phyloP scores from a whole-genome alignment of 2,888 invertebrate genomes.

The Drosophila quinaria region DNA sequence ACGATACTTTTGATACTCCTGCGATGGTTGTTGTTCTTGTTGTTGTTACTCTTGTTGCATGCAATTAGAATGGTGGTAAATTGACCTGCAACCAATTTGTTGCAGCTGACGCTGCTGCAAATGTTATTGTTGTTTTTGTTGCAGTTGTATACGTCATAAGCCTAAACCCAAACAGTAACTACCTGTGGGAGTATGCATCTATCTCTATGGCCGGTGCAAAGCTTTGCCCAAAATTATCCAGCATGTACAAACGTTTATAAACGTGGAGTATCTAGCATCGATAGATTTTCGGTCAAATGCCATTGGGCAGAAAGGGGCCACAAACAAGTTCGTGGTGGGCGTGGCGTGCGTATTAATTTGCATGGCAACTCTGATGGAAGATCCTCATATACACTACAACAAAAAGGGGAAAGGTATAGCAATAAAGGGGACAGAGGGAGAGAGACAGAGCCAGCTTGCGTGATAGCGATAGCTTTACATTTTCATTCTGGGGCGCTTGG shows the following conservation, averaged over 20 bases:
- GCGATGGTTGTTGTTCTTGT: neutral
- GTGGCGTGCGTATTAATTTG: conserved; percentile 56
- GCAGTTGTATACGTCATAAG: conserved; percentile 15
- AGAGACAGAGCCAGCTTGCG: neutral
- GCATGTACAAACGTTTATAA: conserved; percentile 8
- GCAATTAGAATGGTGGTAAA: conserved; percentile 18
- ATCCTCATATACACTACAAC: neutral
- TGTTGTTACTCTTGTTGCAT: conserved; percentile 14
- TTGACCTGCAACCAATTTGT: conserved; percentile 26
- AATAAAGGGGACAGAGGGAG: neutral
- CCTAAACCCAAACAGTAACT: conserved; percentile 24
- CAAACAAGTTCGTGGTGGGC: conserved; percentile 27
- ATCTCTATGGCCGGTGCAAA: neutral
- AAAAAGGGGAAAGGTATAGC: neutral
- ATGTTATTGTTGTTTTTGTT: conserved; percentile 5
- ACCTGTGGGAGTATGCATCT: conserved; percentile 29
- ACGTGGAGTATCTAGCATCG: conserved; percentile 26
- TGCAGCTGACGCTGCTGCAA: conserved; percentile 22
- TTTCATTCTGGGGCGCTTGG: conserved; percentile 52
- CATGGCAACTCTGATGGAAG: conserved; percentile 44
- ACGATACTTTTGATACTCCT: conserved; percentile 28
- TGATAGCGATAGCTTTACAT: conserved; percentile 51
- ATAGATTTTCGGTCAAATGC: conserved; percentile 52
- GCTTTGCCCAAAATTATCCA: conserved; percentile 17
- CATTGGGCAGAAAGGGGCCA: conserved; percentile 34